Conservation (phyloP, 2,113 vertebrate genomes). For the Elachura formosa region DNA sequence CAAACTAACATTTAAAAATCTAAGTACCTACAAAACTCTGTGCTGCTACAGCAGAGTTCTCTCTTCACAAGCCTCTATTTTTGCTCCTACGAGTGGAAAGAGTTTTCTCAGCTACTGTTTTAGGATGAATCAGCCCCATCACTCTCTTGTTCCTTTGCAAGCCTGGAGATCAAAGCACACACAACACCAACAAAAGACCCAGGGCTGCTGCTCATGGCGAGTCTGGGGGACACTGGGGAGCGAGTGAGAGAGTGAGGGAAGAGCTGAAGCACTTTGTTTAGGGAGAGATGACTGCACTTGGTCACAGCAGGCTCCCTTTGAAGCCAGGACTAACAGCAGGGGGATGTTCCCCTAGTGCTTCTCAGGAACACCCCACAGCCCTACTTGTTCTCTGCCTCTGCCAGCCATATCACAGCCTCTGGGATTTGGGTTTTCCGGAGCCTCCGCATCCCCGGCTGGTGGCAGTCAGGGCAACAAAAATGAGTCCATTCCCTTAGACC, state of each 20-base stretch:
- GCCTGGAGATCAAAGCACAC: background rate
- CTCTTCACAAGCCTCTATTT: background rate
- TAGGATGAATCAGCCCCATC: background rate
- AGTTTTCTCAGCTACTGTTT: background rate
- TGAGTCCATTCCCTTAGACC: background rate
- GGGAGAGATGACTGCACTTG: background rate
- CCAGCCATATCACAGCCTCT: background rate
- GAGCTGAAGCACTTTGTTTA: background rate
- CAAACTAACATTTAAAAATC: background rate
- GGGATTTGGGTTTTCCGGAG: background rate
- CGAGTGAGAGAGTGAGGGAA: background rate
- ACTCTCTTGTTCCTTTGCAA: background rate
- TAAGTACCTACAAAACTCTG: background rate
- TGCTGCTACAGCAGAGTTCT: background rate
- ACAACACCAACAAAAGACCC: background rate
- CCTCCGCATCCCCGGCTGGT: background rate
- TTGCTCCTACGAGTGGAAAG: background rate
- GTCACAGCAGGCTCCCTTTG: constrained; percentile 2
- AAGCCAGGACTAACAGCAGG: background rate
- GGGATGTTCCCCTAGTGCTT: background rate
- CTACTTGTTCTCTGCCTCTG: background rate
- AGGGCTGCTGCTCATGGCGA: background rate
- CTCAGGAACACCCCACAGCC: background rate
- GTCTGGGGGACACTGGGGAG: background rate
- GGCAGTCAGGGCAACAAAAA: background rate